phyloP scores from a whole-genome alignment of 2,113 vertebrate genomes.

The Apteryx mantelli region DNA sequence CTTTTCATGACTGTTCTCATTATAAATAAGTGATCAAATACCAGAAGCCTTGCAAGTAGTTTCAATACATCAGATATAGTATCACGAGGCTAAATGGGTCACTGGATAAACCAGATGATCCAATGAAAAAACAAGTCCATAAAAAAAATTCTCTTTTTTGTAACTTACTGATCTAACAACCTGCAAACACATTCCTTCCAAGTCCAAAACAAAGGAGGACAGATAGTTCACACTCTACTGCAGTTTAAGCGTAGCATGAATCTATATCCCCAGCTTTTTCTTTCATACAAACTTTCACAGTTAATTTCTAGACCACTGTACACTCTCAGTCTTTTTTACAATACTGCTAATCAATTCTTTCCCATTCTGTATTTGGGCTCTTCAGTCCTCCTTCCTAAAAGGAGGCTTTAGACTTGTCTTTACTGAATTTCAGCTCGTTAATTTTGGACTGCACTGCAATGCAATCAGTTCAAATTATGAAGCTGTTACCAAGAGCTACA shows the following conservation, averaged over 20 bases:
- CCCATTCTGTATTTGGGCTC: neutral
- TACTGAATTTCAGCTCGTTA: neutral
- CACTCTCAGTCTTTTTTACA: neutral
- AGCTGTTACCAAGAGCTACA: neutral
- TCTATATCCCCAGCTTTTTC: neutral
- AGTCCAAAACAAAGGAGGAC: neutral
- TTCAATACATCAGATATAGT: neutral
- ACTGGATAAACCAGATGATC: neutral
- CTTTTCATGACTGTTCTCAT: neutral
- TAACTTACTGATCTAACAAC: neutral
- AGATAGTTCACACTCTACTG: neutral
- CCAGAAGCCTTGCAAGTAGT: neutral
- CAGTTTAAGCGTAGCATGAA: neutral
- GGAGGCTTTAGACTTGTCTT: neutral
- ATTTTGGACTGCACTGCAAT: neutral
- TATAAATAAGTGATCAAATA: neutral
- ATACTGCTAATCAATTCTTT: neutral
- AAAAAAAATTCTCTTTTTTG: neutral
- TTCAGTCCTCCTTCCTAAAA: neutral
- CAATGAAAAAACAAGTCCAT: neutral
- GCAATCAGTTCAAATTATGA: neutral
- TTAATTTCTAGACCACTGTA: neutral
- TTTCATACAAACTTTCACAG: neutral
- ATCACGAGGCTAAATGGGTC: neutral
- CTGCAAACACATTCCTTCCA: neutral